These are phyloP conservation scores for Drosophila macrospina DNA, from an alignment of 2,888 invertebrate species.

Conservation along the genomic window DNA sequence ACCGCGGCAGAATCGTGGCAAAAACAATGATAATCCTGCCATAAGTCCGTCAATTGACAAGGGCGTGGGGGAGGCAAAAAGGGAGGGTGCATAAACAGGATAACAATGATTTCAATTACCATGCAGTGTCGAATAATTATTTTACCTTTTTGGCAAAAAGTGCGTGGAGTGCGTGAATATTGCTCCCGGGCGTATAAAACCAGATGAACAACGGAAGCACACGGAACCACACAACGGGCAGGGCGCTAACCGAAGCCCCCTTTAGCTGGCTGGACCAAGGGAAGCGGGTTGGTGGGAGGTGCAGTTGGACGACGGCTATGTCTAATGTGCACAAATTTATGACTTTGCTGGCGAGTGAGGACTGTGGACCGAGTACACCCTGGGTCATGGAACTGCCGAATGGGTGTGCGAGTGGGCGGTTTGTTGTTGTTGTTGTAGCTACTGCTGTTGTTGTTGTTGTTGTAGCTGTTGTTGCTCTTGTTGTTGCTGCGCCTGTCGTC, in stretches of 20 bases:
- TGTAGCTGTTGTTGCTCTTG: conserved; percentile 9
- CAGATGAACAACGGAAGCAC: conserved; percentile 74
- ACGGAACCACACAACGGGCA: conserved; percentile 17
- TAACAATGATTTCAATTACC: conserved; percentile 83
- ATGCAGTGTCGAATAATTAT: conserved; percentile 82
- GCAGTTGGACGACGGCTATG: conserved; percentile 69
- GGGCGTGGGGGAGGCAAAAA: conserved; percentile 1
- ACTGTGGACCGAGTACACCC: conserved; percentile 5
- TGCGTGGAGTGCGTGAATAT: conserved; percentile 79
- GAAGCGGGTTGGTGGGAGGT: neutral
- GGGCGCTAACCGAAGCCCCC: conserved; percentile 5
- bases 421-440: conserved; percentile 44
- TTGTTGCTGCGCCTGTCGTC: conserved; percentile 35
- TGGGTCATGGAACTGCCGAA: conserved; percentile 23
- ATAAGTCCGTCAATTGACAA: conserved; percentile 62
- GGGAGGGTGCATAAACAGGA: conserved; percentile 58
- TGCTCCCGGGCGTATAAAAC: conserved; percentile 84
- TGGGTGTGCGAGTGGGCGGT: conserved; percentile 55
- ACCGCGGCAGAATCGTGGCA: conserved; percentile 28
- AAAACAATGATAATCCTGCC: conserved; percentile 76
- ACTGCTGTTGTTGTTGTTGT: conserved; percentile 33
- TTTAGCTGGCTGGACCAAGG: neutral
- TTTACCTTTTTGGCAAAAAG: conserved; percentile 66
- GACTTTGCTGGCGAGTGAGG: conserved; percentile 71
- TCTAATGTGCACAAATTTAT: conserved; percentile 84